These are phyloP conservation scores for Cossypha heuglini DNA, from an alignment of 2,797 vertebrate genomes.

Conservation along the genomic window DNA sequence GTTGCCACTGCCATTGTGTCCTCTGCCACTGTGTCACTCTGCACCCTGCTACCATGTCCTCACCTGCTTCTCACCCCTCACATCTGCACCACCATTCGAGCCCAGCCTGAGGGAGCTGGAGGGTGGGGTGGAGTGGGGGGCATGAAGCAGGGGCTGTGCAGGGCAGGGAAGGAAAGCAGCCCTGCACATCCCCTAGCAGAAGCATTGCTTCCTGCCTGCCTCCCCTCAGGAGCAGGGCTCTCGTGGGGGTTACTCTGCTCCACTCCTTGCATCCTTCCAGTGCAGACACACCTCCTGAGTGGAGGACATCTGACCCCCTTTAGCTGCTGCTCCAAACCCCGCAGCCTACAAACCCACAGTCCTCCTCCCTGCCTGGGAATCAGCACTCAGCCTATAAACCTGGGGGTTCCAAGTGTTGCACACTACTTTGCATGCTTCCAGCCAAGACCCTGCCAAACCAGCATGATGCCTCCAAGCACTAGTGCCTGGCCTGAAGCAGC, in stretches of 20 bases:
- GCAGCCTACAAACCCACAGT: neutral
- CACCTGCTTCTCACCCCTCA: fast-evolving
- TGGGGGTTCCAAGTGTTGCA: fast-evolving
- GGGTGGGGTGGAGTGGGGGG: fast-evolving
- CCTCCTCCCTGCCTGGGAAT: neutral
- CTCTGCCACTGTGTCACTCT: neutral
- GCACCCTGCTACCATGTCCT: neutral
- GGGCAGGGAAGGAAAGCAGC: neutral
- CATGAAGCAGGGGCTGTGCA: neutral
- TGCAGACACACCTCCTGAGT: neutral
- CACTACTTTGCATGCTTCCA: neutral
- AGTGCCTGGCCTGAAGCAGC: neutral
- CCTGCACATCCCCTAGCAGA: neutral
- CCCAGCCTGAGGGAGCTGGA: fast-evolving
- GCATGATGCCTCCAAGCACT: neutral
- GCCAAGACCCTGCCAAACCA: neutral
- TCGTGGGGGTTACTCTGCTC: neutral
- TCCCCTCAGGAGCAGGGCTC: fast-evolving
- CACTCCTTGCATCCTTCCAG: neutral
- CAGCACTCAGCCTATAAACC: neutral
- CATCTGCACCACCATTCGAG: fast-evolving
- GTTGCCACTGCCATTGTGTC: too few relatives aligned
- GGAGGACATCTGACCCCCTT: neutral
- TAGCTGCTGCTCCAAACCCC: neutral
- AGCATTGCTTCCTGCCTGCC: neutral